A percentile compares a stretch with the other conserved stretches of the same genome.
Evolutionary conservation across 2,113 vertebrate genomes (phyloP).

Genomic region (Pycnonotus jocosus): DNA sequence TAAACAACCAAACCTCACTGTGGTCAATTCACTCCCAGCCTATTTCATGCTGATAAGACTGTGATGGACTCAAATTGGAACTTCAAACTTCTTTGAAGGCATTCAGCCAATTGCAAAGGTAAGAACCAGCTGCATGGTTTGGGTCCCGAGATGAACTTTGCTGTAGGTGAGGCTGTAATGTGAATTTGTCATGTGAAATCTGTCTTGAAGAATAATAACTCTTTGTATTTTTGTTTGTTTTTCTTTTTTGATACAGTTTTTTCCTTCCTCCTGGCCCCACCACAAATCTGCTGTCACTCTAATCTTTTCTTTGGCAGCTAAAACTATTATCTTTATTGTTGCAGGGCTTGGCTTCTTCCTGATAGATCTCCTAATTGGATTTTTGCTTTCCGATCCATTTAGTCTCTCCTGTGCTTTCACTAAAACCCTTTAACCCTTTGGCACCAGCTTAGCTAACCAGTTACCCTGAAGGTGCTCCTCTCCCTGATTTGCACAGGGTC

Average conservation of each 20-base stretch:
- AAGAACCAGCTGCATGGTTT: neutral
- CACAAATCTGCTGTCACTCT: neutral
- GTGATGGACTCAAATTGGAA: neutral
- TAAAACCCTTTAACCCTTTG: slow-evolving; percentile 10
- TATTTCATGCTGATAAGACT: neutral
- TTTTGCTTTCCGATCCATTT: slow-evolving; percentile 38
- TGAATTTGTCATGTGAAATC: neutral
- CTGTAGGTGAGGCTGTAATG: neutral
- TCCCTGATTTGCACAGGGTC: neutral
- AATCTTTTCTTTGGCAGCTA: slow-evolving; percentile 34
- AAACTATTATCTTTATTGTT: slow-evolving; percentile 42
- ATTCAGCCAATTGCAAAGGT: neutral
- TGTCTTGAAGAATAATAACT: neutral
- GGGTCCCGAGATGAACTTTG: neutral
- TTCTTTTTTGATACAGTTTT: neutral
- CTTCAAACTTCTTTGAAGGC: neutral
- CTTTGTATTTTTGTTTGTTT: neutral
- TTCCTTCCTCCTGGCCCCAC: neutral
- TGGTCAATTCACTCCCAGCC: neutral
- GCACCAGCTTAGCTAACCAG: neutral
- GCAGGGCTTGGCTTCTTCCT: slow-evolving; percentile 26
- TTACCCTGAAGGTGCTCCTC: neutral
- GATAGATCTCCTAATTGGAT: slow-evolving; percentile 47
- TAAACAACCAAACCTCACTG: neutral
- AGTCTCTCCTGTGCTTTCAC: neutral